phyloP scores from a whole-genome alignment of 2,113 vertebrate species.

The Antechinus stuartii region DNA sequence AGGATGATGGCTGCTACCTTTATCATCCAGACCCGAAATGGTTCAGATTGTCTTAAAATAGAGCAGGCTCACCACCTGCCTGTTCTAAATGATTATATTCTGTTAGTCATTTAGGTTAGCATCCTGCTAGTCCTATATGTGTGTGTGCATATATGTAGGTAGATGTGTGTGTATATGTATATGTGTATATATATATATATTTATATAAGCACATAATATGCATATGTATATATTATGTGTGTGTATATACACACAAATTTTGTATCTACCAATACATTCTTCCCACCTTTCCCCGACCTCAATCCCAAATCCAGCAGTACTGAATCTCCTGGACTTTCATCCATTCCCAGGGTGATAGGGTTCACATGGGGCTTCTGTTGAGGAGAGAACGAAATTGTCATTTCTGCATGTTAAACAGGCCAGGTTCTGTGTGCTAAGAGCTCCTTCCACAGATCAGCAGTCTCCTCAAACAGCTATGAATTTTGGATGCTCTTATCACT shows the following conservation, averaged over 20 bases:
- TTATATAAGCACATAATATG: too few relatives aligned
- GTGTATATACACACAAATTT: background rate
- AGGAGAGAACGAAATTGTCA: background rate
- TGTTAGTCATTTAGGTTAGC: background rate
- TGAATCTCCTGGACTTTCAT: conserved; percentile 42
- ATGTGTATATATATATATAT: too few relatives aligned
- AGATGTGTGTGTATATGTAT: background rate
- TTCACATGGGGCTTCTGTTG: background rate
- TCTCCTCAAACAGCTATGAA: conserved; percentile 45
- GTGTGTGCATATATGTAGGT: background rate
- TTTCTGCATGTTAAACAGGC: background rate
- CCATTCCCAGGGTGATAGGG: background rate
- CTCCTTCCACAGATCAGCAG: conserved; percentile 31
- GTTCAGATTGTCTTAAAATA: background rate
- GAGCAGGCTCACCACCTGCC: background rate
- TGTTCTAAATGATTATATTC: background rate
- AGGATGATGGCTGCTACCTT: background rate
- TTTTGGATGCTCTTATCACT: conserved; percentile 26
- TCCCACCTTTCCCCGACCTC: background rate
- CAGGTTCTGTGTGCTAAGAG: conserved; percentile 29
- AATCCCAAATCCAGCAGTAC: background rate
- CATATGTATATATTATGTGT: too few relatives aligned
- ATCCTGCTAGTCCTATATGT: background rate
- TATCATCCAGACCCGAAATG: background rate
- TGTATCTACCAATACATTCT: background rate